Evolutionary conservation across 2,888 invertebrate genomes (phyloP).

Genomic region (Drosophila nigricruria): DNA sequence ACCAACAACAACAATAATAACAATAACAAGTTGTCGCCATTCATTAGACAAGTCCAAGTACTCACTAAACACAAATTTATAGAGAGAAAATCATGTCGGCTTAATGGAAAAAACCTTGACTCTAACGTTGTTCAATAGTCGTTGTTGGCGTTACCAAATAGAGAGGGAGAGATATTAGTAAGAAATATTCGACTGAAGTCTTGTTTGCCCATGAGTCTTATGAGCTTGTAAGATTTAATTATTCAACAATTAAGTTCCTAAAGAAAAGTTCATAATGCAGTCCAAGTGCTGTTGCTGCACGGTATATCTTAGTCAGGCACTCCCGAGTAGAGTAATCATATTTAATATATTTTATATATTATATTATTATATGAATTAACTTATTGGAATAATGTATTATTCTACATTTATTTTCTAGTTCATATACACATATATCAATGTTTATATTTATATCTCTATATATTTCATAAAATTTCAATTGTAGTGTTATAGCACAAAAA

Average conservation of each 20-base stretch:
- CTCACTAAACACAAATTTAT: constrained; percentile 35
- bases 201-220: too few relatives aligned
- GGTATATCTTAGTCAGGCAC: too few relatives aligned
- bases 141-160: constrained; percentile 15
- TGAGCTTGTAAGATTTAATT: too few relatives aligned
- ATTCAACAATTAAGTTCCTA: too few relatives aligned
- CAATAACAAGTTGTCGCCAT: constrained; percentile 31
- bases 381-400: too few relatives aligned
- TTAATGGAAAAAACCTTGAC: constrained; percentile 3
- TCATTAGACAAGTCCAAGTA: constrained; percentile 47
- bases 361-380: too few relatives aligned
- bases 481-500: not conserved
- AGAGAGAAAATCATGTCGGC: constrained; percentile 5
- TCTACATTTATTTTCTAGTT: too few relatives aligned
- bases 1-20: constrained; percentile 18
- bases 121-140: not conserved
- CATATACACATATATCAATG: too few relatives aligned
- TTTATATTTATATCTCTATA: not conserved
- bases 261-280: too few relatives aligned
- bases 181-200: not conserved
- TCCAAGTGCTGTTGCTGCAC: too few relatives aligned
- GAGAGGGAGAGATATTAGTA: not conserved
- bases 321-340: too few relatives aligned
- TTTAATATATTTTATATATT: too few relatives aligned
- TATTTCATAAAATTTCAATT: not conserved